Percentiles rank a stretch among this genome's conserved stretches.
These are phyloP conservation scores for Aphyosemion australe DNA, from an alignment of 2,113 vertebrate genomes.

Conservation along the genomic window DNA sequence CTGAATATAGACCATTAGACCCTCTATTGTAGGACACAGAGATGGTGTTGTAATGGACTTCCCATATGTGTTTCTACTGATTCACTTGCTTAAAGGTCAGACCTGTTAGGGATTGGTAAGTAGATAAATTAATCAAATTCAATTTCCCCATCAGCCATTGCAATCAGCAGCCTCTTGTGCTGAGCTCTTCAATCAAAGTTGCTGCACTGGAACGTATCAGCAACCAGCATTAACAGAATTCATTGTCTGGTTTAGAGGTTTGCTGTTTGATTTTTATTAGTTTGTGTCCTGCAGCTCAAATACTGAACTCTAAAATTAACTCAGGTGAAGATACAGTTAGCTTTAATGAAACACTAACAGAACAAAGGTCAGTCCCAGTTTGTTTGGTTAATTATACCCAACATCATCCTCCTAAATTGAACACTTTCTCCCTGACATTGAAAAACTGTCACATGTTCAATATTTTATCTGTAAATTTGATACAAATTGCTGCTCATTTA, in stretches of 20 bases:
- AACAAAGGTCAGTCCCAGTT: no score
- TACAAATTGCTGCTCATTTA: no score
- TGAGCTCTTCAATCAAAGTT: conserved; percentile 11
- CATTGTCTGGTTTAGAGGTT: not conserved
- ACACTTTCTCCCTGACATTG: no score
- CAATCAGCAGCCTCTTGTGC: conserved; percentile 8
- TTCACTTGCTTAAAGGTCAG: not conserved
- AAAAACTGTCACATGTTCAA: no score
- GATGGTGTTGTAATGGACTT: not conserved
- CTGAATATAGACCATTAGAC: not conserved
- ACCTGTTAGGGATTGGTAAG: not conserved
- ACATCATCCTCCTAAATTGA: no score
- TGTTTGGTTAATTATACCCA: no score
- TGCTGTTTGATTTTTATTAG: not conserved
- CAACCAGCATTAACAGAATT: not conserved
- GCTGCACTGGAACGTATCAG: not conserved
- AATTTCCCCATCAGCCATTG: not conserved
- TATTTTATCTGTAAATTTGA: no score
- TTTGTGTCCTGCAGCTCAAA: not conserved
- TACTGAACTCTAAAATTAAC: no score
- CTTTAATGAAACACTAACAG: no score
- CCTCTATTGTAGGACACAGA: not conserved
- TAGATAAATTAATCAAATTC: conserved; percentile 2
- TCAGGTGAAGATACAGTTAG: no score
- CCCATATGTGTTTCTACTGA: no score